A percentile compares a stretch with the other conserved stretches of the same genome.
These are phyloP conservation scores for Paracyclopina nana DNA, from an alignment of 1,140 invertebrate genomes.

Conservation along the genomic window DNA sequence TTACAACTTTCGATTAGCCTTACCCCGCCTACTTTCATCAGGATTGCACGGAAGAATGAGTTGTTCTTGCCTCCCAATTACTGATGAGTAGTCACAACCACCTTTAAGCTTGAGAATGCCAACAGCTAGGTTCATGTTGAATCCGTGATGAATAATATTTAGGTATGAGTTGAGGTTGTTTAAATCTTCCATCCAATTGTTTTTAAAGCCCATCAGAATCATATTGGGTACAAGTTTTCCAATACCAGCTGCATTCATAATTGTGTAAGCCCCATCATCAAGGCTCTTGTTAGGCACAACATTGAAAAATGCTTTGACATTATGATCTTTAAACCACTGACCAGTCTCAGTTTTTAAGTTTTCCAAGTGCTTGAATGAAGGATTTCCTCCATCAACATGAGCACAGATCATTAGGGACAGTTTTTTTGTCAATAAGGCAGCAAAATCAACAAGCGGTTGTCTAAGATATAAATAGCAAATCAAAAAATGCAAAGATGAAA, in stretches of 20 bases:
- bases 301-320: neutral
- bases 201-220: conserved; percentile 77
- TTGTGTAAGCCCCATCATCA: neutral
- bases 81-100: conserved; percentile 50
- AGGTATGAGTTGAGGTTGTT: conserved; percentile 63
- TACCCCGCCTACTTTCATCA: too few relatives aligned
- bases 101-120: conserved; percentile 60
- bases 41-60: too few relatives aligned
- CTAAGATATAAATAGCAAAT: too few relatives aligned
- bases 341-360: neutral
- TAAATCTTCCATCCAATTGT: conserved; percentile 52
- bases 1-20: too few relatives aligned
- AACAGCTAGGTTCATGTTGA: conserved; percentile 77
- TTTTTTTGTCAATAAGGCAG: conserved; percentile 74
- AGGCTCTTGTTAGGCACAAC: neutral
- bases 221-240: conserved; percentile 89
- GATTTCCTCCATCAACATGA: conserved; percentile 41
- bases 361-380: neutral
- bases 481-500: too few relatives aligned
- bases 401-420: conserved; percentile 81
- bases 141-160: conserved; percentile 71
- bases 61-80: conserved; percentile 27
- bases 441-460: conserved; percentile 72
- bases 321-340: conserved; percentile 1
- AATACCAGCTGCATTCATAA: neutral